These are phyloP conservation scores for Cyrtorhinus lividipennis DNA, from an alignment of 1,140 invertebrate genomes.

Conservation along the genomic window DNA sequence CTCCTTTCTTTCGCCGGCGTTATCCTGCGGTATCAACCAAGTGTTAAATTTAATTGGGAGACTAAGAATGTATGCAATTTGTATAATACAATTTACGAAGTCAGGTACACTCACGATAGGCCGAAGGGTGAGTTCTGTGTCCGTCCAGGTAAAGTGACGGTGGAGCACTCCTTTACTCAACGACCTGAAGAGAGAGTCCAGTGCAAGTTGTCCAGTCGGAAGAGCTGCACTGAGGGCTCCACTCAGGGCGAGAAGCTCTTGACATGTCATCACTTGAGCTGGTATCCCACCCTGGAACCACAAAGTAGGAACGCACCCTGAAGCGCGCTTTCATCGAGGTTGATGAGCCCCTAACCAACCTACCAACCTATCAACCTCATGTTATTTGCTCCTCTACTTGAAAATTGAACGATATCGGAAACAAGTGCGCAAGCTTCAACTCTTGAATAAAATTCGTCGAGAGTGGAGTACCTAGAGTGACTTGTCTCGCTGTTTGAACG, in stretches of 20 bases:
- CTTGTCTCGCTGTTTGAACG: no score
- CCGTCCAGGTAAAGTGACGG: constrained; percentile 20
- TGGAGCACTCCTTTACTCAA: constrained; percentile 46
- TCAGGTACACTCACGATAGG: constrained; percentile 11
- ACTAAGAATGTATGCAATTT: no score
- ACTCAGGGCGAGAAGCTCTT: constrained; percentile 76
- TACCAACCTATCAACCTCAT: no score
- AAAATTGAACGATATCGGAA: no score
- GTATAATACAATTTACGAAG: no score
- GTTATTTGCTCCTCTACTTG: no score
- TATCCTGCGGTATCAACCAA: constrained; percentile 4
- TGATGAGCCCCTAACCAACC: neutral
- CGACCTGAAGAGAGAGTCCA: constrained; percentile 65
- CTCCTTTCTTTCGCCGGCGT: constrained; percentile 10
- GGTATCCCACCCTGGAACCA: neutral
- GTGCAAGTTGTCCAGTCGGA: constrained; percentile 69
- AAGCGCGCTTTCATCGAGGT: neutral
- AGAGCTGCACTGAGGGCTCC: constrained; percentile 79
- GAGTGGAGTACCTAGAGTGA: no score
- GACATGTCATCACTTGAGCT: constrained; percentile 62
- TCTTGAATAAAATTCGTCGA: no score
- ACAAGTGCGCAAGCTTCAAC: no score
- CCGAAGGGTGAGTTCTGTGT: constrained; percentile 19
- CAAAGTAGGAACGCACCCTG: neutral
- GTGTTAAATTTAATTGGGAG: neutral